Evolutionary conservation across 2,113 vertebrate species (phyloP), one percentile per base, ranked within the genome.

Genomic region (Gambusia affinis): DNA sequence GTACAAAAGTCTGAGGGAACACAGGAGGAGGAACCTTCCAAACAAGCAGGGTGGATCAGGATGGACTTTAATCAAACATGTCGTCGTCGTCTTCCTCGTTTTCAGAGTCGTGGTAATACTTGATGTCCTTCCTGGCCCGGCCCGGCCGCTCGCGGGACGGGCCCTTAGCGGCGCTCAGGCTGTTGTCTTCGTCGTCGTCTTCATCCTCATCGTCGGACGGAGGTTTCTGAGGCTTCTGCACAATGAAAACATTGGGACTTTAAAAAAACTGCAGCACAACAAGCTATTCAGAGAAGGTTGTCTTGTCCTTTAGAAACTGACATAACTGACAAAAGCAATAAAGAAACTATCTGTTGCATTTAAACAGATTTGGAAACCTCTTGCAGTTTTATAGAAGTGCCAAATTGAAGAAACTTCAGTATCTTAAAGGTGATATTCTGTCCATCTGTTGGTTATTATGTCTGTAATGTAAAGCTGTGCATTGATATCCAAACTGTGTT

Each of bases 1-100:
- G 96, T 98, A 98, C 96, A 98, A 99, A 98, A 97, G 95, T 98
- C 93, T 95, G 96, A 95, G 84, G 84, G 95, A 95, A 95, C 93
- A 72, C 93, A 94, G 93, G 90, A 95, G 63, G 72, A 70, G 73
- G 51, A 63, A 85, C 93, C 93, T 93, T 95, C 94, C 94, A 94
- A 92, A 95, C 94, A 92, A 93, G 92, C 74, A 89, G 67, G 70
- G 67, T 82, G 85, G 93, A 79, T 94, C 87, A 82, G 87, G 94
- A 92, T 75, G 94, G 11, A 31, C 90, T 96, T 84, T 95, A 99
- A 92, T 96, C 95, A 87, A 98, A 99, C 96, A 99, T 98, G 93
- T 95, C 95, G 12, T 97, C 78, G 0, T 96, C 95, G 0, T 91
- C 96, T 29, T 96, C 96, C 61, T 96, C 96, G 61, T 97, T 95